phyloP scores from a whole-genome alignment of 2,888 invertebrate species.

The Dryadula phaetusa region DNA sequence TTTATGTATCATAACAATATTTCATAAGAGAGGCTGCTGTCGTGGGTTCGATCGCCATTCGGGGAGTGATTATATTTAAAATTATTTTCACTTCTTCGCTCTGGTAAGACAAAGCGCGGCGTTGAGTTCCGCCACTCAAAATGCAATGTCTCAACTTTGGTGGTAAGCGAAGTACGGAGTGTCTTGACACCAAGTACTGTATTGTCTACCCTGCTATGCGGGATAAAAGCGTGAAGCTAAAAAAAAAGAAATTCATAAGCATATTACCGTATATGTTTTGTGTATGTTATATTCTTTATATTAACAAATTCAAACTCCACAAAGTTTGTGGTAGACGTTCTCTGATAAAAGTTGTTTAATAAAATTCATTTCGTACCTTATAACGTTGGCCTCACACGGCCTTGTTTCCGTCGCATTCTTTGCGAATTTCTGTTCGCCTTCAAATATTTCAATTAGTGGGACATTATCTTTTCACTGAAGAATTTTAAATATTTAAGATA shows the following conservation, averaged over 20 bases:
- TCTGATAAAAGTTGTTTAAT: constrained; percentile 27
- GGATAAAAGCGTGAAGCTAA: too few relatives aligned
- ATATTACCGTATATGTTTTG: neutral
- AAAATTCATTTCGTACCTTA: constrained; percentile 26
- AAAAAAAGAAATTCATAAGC: neutral
- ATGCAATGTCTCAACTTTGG: too few relatives aligned
- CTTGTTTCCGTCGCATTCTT: constrained; percentile 38
- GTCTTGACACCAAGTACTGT: too few relatives aligned
- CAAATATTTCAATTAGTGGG: constrained; percentile 40
- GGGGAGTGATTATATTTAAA: too few relatives aligned
- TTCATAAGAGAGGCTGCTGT: too few relatives aligned
- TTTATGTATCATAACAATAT: too few relatives aligned
- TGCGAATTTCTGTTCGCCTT: constrained; percentile 27
- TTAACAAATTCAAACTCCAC: constrained; percentile 6
- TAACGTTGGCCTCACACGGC: constrained; percentile 29
- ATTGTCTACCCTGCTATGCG: too few relatives aligned
- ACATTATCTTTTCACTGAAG: constrained; percentile 25
- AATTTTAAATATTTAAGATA: constrained; percentile 9
- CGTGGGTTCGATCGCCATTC: too few relatives aligned
- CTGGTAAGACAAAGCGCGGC: too few relatives aligned
- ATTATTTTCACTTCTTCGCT: too few relatives aligned
- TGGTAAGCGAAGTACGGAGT: too few relatives aligned
- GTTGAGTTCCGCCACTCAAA: too few relatives aligned
- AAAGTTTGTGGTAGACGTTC: constrained; percentile 19
- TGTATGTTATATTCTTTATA: neutral